These are phyloP conservation scores for Temnothorax longispinosus DNA, from an alignment of 1,140 invertebrate genomes.

Conservation along the genomic window DNA sequence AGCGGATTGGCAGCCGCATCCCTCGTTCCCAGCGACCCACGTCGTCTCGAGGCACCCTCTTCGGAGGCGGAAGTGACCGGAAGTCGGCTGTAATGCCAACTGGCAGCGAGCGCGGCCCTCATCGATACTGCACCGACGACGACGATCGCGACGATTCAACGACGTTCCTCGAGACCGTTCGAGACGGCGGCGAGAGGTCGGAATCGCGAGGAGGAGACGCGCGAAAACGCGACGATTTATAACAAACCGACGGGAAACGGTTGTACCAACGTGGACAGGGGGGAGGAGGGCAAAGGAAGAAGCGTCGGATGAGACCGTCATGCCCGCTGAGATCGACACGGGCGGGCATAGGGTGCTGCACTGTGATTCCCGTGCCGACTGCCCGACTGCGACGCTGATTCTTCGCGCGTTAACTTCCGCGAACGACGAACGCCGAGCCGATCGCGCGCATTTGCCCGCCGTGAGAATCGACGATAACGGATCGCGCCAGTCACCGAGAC, in stretches of 20 bases:
- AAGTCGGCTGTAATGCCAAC: conserved; percentile 39
- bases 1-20: conserved; percentile 57
- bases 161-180: not conserved
- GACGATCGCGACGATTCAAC: not conserved
- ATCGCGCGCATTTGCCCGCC: not conserved
- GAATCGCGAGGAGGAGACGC: not conserved
- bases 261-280: conserved; percentile 23
- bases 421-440: not conserved
- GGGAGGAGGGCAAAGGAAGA: conserved; percentile 66
- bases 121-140: not conserved
- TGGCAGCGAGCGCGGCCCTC: conserved; percentile 16
- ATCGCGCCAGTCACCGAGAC: too few relatives aligned
- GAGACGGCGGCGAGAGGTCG: not conserved
- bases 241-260: not conserved
- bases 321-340: conserved; percentile 81
- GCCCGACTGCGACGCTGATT: conserved; percentile 73
- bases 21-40: conserved; percentile 33
- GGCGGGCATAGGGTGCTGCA: conserved; percentile 82
- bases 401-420: conserved; percentile 8
- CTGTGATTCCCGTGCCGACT: conserved; percentile 77
- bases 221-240: conserved; percentile 12
- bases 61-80: conserved; percentile 54
- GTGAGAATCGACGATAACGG: not conserved
- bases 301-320: conserved; percentile 82
- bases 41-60: conserved; percentile 6